Percentiles rank a stretch among this genome's conserved stretches.
phyloP scores from a whole-genome alignment of 64 coral and sea anemone genomes.

The Porites australiensis region DNA sequence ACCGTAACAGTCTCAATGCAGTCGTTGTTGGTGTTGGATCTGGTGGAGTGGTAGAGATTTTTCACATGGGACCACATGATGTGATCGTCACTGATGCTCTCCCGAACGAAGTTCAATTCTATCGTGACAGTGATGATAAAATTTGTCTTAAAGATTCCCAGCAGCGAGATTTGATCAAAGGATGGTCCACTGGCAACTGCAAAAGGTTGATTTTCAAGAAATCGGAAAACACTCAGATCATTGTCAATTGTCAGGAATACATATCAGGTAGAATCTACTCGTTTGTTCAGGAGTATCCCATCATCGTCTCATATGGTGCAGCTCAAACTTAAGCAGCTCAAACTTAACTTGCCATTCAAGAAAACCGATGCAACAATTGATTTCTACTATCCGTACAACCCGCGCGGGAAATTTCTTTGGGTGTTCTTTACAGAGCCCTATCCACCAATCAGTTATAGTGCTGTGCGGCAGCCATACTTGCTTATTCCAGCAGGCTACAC shows the following conservation, averaged over 20 bases:
- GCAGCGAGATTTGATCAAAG: neutral
- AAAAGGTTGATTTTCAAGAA: constrained; percentile 9
- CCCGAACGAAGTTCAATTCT: neutral
- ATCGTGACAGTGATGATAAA: neutral
- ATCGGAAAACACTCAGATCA: constrained; percentile 7
- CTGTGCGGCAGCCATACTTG: neutral
- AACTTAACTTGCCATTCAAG: neutral
- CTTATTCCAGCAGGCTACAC: neutral
- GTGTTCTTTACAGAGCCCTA: neutral
- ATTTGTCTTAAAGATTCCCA: constrained; percentile 6
- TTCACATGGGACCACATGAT: neutral
- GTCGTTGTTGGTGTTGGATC: constrained; percentile 40
- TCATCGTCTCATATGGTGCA: constrained; percentile 18
- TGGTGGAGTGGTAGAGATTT: neutral
- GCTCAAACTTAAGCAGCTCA: neutral
- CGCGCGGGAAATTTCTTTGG: neutral
- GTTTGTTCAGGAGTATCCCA: neutral
- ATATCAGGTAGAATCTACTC: neutral
- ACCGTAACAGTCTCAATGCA: neutral
- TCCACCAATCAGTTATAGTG: neutral
- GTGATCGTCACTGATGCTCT: constrained; percentile 4
- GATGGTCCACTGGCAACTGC: neutral
- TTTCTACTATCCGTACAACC: neutral
- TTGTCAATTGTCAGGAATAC: neutral
- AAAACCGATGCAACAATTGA: neutral